Percentiles rank a stretch among this genome's conserved stretches.
Evolutionary conservation across 1,140 invertebrate genomes (phyloP).

Genomic region (Lucilia sericata): DNA sequence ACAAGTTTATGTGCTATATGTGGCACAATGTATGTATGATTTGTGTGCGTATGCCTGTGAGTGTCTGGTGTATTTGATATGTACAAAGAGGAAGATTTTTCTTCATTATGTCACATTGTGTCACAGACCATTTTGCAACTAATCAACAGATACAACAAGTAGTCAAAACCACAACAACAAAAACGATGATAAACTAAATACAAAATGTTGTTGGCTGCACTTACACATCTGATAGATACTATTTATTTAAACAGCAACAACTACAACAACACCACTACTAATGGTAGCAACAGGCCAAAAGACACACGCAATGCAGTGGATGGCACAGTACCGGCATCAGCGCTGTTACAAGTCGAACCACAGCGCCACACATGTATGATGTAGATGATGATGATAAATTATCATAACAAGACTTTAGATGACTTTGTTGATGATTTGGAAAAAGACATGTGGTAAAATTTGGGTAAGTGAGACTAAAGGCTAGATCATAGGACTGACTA

Average conservation of each 20-base stretch:
- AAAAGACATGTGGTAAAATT: no score
- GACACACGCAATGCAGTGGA: not conserved
- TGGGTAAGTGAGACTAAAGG: no score
- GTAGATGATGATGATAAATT: constrained; percentile 7
- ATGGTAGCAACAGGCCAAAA: not conserved
- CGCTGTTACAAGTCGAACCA: not conserved
- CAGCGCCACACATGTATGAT: not conserved
- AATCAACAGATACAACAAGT: constrained; percentile 37
- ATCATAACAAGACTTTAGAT: not conserved
- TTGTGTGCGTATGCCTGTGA: not conserved
- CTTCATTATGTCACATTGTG: constrained; percentile 41
- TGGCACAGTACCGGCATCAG: not conserved
- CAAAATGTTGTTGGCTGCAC: not conserved
- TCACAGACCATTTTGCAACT: constrained; percentile 42
- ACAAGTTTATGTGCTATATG: not conserved
- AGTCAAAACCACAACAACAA: constrained; percentile 14
- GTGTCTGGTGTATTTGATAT: not conserved
- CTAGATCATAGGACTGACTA: no score
- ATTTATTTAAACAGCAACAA: no score
- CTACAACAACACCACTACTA: not conserved
- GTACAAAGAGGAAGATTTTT: constrained; percentile 39
- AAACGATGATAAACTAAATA: not conserved
- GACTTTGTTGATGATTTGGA: not conserved
- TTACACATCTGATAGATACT: constrained; percentile 1
- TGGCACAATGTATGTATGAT: not conserved